phyloP scores from a whole-genome alignment of 2,888 invertebrate species.

The Yponomeuta cagnagella region DNA sequence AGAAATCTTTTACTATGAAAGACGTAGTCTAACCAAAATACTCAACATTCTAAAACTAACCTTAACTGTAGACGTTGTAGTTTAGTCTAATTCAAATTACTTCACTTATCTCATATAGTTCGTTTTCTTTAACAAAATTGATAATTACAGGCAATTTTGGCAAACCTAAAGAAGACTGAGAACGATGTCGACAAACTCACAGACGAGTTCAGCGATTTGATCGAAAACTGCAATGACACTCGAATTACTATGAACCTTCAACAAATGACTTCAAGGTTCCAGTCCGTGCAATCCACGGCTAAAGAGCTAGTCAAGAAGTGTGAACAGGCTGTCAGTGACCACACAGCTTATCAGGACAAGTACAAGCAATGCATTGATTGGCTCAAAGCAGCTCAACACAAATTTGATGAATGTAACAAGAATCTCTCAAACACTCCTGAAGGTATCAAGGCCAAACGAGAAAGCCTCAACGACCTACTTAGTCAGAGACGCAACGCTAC shows the following conservation, averaged over 20 bases:
- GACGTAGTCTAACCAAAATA: not conserved
- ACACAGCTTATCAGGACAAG: constrained; percentile 86
- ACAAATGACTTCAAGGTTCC: constrained; percentile 92
- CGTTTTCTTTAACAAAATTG: not conserved
- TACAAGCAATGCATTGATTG: constrained; percentile 90
- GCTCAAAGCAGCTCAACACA: constrained; percentile 84
- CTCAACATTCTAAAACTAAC: constrained; percentile 5
- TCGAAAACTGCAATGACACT: constrained; percentile 89
- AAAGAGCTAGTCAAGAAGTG: constrained; percentile 95
- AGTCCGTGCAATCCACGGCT: constrained; percentile 90
- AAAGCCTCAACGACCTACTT: constrained; percentile 82
- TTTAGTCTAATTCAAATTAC: constrained; percentile 38
- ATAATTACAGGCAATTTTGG: constrained; percentile 80
- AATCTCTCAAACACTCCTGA: constrained; percentile 79
- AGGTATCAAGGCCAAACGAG: constrained; percentile 81
- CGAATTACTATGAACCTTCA: constrained; percentile 92
- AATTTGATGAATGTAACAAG: constrained; percentile 80
- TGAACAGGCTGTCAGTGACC: constrained; percentile 90
- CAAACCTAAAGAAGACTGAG: constrained; percentile 88
- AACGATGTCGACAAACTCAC: constrained; percentile 90
- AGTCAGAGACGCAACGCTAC: constrained; percentile 85
- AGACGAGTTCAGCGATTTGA: constrained; percentile 89
- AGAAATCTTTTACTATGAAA: constrained; percentile 1
- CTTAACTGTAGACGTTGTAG: constrained; percentile 67
- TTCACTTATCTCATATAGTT: not conserved